These are phyloP conservation scores for Oryzias dopingdopingensis DNA, from an alignment of 2,797 vertebrate genomes.

Conservation along the genomic window DNA sequence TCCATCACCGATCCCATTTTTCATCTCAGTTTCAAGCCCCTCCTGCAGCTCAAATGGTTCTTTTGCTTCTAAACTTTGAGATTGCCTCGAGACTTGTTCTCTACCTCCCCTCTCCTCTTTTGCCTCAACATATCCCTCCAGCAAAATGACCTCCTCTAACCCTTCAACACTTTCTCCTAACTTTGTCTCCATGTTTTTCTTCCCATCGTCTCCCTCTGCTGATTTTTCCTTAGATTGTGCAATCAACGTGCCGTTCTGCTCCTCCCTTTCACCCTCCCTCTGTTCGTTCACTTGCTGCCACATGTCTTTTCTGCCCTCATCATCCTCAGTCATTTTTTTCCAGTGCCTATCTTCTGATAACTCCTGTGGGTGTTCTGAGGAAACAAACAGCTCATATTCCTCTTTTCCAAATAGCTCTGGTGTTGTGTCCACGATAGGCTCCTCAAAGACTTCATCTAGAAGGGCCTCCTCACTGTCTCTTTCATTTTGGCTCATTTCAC, in stretches of 20 bases:
- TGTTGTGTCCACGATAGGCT: conserved; percentile 27
- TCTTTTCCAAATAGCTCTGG: background rate
- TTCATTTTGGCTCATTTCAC: conserved; percentile 55
- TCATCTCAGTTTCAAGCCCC: conserved; percentile 12
- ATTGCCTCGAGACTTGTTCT: conserved; percentile 10
- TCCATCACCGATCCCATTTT: conserved; percentile 11
- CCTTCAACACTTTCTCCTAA: conserved; percentile 16
- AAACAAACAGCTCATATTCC: background rate
- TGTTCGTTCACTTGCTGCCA: conserved; percentile 56
- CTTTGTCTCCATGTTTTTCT: conserved; percentile 28
- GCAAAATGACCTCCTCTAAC: conserved; percentile 15
- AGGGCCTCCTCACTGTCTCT: conserved; percentile 55
- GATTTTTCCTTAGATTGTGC: conserved; percentile 33
- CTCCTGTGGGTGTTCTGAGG: conserved; percentile 27
- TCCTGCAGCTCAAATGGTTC: conserved; percentile 13
- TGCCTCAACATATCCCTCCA: conserved; percentile 21
- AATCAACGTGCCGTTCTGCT: conserved; percentile 29
- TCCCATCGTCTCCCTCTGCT: conserved; percentile 23
- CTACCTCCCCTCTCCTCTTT: conserved; percentile 5
- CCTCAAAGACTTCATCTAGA: conserved; percentile 74
- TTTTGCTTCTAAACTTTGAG: conserved; percentile 13
- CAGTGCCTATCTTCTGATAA: conserved; percentile 11
- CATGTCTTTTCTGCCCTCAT: conserved; percentile 38
- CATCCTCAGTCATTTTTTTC: conserved; percentile 15
- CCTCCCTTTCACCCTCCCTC: conserved; percentile 50